Percentiles rank a stretch among this genome's conserved stretches.
These are phyloP conservation scores for Thomomys bottae DNA, from an alignment of 2,113 vertebrate species.

Conservation along the genomic window DNA sequence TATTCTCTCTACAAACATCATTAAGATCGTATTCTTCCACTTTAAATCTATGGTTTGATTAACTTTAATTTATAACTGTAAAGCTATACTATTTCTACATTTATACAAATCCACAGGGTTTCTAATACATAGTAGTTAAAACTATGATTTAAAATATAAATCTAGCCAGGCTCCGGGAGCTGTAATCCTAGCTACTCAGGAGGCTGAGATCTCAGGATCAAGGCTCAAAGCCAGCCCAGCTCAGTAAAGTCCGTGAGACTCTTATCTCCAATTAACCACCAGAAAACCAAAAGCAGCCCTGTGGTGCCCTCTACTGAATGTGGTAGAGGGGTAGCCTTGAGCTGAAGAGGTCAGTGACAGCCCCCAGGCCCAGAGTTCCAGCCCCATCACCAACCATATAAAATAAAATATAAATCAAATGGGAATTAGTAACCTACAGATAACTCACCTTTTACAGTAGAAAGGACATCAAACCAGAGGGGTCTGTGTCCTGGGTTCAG, in stretches of 20 bases:
- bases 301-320: no score
- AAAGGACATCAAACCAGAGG: neutral
- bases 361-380: no score
- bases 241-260: no score
- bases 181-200: no score
- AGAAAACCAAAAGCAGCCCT: no score
- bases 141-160: neutral
- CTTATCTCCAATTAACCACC: no score
- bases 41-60: conserved; percentile 9
- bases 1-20: conserved; percentile 14
- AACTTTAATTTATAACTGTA: neutral
- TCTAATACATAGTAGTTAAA: neutral
- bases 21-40: conserved; percentile 50
- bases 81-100: neutral
- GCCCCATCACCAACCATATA: no score
- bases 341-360: no score
- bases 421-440: conserved; percentile 31
- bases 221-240: no score
- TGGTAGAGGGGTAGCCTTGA: no score
- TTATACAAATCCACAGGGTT: conserved; percentile 16
- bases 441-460: neutral
- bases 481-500: conserved; percentile 12
- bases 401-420: neutral
- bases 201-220: no score
- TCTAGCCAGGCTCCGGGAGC: no score